Conservation (phyloP, 1,140 invertebrate genomes). For the Yoshiicerus persimilis region DNA sequence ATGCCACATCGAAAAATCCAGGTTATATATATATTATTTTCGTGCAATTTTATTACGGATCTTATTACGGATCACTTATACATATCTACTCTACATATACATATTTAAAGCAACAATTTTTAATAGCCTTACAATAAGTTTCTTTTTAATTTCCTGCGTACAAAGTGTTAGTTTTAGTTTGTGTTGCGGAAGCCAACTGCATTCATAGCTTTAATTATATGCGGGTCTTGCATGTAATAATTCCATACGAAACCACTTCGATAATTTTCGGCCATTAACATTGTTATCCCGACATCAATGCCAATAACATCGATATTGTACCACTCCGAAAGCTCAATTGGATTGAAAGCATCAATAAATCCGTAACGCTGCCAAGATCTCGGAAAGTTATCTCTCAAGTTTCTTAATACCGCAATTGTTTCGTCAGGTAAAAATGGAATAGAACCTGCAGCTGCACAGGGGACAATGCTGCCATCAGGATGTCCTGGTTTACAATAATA, state of each 20-base stretch:
- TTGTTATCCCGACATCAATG: constrained; percentile 46
- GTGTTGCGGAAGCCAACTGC: neutral
- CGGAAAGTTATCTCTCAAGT: constrained; percentile 28
- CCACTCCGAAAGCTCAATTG: constrained; percentile 19
- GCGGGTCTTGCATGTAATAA: constrained; percentile 37
- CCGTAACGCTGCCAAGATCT: constrained; percentile 42
- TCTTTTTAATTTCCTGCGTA: too few relatives aligned
- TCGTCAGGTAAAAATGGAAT: constrained; percentile 45
- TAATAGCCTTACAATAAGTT: too few relatives aligned
- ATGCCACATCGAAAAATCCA: too few relatives aligned
- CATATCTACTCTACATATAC: too few relatives aligned
- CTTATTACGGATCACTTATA: too few relatives aligned
- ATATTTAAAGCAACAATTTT: too few relatives aligned
- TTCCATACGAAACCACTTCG: constrained; percentile 45
- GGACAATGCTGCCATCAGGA: constrained; percentile 44
- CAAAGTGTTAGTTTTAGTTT: neutral
- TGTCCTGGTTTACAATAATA: neutral
- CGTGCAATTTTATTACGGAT: too few relatives aligned
- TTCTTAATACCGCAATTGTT: constrained; percentile 36
- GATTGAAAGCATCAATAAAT: constrained; percentile 47
- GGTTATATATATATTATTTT: too few relatives aligned
- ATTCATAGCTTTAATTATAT: neutral
- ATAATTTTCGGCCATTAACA: constrained; percentile 46
- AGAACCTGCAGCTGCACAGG: constrained; percentile 46
- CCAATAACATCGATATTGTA: constrained; percentile 44